Base-by-base conservation (phyloP, 1,140 invertebrate genomes). In the Drosophila triauraria region DNA sequence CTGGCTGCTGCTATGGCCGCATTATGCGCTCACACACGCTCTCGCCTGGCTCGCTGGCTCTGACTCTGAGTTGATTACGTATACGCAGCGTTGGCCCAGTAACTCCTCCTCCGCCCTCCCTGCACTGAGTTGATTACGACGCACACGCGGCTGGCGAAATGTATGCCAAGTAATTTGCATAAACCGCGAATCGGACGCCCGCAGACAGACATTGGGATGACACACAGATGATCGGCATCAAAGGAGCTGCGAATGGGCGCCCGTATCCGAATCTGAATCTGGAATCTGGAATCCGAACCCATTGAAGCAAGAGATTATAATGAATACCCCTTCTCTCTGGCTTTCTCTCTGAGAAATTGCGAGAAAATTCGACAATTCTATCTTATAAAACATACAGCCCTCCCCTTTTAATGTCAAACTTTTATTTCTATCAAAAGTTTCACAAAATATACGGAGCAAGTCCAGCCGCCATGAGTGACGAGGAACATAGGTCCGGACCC, bases 81-180 rank as follows among this genome's bases (percentile, higher is more conserved):
- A 80, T 84, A 80, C 77, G 81, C 77, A 61, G 42, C 59, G 69
- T 61, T 75, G 59, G 54, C 59, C 58, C 57, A 20, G 20, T 20
- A 20, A 20, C 20, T 20, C 20, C 30, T 3, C 59, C 53, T 51
- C 25, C 10, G 17, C 13, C 20, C 27, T 12, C 32, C 53, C 20
- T 40, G 53, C 53, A 56, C 20, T 44, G 44, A 79, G 54, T 64
- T 78, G 75, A 79, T 78, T 78, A 71, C 67, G 75, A 61, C 44
- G 44, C 68, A 59, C 35, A 44, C 48, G 75, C 75, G 5, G 3
- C 27, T 30, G 27, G 27, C 25, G 38, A 54, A 72, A 72, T 59
- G 63, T 60, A 62, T 70, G 71, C 65, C 64, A 65, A 71, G 72
- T 47, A 64, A 78, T 82, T 82, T 82, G 79, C 80, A 82, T 78